phyloP scores from a whole-genome alignment of 2,888 invertebrate species.

The Eupelmus urozonus region DNA sequence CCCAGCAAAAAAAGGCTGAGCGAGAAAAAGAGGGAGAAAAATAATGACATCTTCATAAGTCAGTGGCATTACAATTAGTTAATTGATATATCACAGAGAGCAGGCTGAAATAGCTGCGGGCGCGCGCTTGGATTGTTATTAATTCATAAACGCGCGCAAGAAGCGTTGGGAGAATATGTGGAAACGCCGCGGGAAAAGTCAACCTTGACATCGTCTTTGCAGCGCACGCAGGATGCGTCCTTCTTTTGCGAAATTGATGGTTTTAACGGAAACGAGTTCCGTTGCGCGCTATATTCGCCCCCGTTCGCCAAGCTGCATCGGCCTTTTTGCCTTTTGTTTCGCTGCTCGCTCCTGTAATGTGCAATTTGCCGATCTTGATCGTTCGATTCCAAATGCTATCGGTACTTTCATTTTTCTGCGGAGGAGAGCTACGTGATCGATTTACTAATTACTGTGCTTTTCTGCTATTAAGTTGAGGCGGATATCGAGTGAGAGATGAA shows the following conservation, averaged over 20 bases:
- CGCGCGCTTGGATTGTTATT: too few species aligned
- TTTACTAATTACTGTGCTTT: too few species aligned
- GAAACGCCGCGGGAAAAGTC: constrained; percentile 36
- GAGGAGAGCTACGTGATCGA: too few species aligned
- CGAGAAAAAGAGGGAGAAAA: neutral
- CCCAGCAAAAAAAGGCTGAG: neutral
- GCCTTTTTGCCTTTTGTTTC: neutral
- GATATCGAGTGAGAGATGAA: too few species aligned
- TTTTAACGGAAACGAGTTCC: constrained; percentile 48
- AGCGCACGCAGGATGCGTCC: constrained; percentile 31
- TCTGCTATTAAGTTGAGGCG: too few species aligned
- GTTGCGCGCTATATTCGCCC: constrained; percentile 18
- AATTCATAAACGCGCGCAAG: too few species aligned
- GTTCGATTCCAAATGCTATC: too few species aligned
- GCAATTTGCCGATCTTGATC: too few species aligned
- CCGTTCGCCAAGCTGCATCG: constrained; percentile 4
- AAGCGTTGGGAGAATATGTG: neutral
- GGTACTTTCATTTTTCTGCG: too few species aligned
- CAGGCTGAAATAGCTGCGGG: too few species aligned
- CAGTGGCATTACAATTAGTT: constrained; percentile 23
- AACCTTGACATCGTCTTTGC: constrained; percentile 45
- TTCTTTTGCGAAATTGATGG: constrained; percentile 49
- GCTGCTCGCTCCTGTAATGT: neutral
- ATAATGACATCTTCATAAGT: constrained; percentile 14
- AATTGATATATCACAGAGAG: constrained; percentile 9